Base-by-base conservation (phyloP, 2,797 vertebrate genomes). In the Moxostoma hubbsi region DNA sequence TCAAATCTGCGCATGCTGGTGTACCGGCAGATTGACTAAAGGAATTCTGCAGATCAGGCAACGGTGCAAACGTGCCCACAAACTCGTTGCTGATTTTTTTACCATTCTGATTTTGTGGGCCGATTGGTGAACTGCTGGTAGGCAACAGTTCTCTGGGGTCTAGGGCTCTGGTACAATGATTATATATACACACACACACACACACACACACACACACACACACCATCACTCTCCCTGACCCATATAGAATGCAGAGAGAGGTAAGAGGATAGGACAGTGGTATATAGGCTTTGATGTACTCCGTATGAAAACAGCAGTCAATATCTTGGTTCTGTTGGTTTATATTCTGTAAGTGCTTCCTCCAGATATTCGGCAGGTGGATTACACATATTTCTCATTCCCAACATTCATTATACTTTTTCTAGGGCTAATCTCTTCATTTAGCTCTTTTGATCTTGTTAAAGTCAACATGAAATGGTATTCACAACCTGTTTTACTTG, bases 141-240 rank as follows among this genome's bases (percentile, higher is more conserved):
- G 71, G 83, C 78, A 80, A 80, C 72, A 80, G 58, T 79, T 86
- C 83, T 85, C 81, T 24, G 46, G 79, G 78, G 83, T 83, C 67
- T 71, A 73, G 67, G 72, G 85, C 83, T 75, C 76, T 59, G 82
- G 74, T 82, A 85, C 77, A 83, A 77, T 86, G 80, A 81, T 73
- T 59, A 24, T 2, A 24, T 2, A 67, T 75, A 69, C 80, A 58
- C 75, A 65, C 70, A 50, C 46, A 74, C 70, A 74, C 63, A 69
- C 54, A 78, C 69, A 63, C 57, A 57, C 51, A 43, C 61, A 54
- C 55, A 62, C 81, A 72, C 50, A 71, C 67, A 46, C 62, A 63
- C 43, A 6, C 18, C 63, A 73, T 69, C 66, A 64, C 73, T 86
- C 77, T 85, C 54, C 70, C 77, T 85, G 81, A 83, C 83, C 85